Conservation (phyloP, 2,888 invertebrate species). For the Sylvicola cinctus region DNA sequence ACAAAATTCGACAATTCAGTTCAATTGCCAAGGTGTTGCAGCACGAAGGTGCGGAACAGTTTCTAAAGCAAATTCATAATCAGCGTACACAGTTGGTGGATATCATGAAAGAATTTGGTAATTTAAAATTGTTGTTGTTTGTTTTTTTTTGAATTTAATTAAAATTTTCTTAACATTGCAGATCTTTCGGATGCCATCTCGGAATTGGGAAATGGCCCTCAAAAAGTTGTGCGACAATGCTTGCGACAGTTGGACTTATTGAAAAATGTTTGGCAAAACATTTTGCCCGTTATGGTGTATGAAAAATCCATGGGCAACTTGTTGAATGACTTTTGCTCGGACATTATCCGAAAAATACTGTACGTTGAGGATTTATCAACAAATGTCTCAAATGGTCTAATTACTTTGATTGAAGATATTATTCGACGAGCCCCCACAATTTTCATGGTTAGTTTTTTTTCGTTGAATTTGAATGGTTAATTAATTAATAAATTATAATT, state of each 20-base stretch:
- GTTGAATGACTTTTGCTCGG: constrained; percentile 22
- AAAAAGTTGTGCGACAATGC: constrained; percentile 63
- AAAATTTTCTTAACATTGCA: constrained; percentile 6
- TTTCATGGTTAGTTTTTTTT: constrained; percentile 36
- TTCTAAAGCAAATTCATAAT: constrained; percentile 49
- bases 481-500: constrained; percentile 11
- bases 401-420: constrained; percentile 52
- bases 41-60: constrained; percentile 43
- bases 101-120: constrained; percentile 55
- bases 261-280: constrained; percentile 72
- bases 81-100: constrained; percentile 58
- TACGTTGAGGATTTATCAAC: constrained; percentile 72
- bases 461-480: constrained; percentile 3
- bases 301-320: constrained; percentile 41
- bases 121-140: constrained; percentile 7
- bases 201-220: constrained; percentile 20
- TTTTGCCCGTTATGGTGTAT: constrained; percentile 58
- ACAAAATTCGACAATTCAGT: constrained; percentile 27
- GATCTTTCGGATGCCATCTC: constrained; percentile 17
- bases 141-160: constrained; percentile 2
- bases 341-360: constrained; percentile 30
- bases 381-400: constrained; percentile 57
- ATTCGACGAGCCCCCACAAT: constrained; percentile 48
- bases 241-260: constrained; percentile 64
- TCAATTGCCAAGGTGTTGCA: constrained; percentile 47